phyloP scores from a whole-genome alignment of 2,797 vertebrate species.

The Vespertilio murinus region DNA sequence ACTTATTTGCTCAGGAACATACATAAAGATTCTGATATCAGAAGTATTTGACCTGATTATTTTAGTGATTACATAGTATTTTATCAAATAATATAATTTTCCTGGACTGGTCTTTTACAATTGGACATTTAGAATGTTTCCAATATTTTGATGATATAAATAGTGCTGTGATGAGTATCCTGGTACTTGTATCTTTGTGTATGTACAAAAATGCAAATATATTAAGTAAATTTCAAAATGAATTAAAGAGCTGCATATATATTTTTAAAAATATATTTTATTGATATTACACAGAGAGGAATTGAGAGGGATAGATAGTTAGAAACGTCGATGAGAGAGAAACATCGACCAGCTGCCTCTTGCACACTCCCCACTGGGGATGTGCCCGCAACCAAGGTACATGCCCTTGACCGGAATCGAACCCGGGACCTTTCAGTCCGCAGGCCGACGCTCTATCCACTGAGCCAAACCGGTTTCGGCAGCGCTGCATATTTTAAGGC shows the following conservation, averaged over 20 bases:
- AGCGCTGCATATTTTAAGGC: neutral
- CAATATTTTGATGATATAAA: constrained; percentile 24
- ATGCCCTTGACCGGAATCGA: too few species aligned
- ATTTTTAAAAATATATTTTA: too few species aligned
- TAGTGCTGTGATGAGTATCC: neutral
- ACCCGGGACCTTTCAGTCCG: too few species aligned
- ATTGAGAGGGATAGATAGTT: too few species aligned
- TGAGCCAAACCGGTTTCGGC: too few species aligned
- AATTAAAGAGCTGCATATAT: neutral
- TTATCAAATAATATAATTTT: neutral
- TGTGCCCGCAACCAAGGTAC: too few species aligned
- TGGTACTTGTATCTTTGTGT: neutral
- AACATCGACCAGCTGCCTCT: too few species aligned
- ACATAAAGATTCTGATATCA: neutral
- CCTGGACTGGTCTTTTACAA: neutral
- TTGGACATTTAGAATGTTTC: neutral
- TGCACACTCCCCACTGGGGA: too few species aligned
- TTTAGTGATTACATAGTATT: constrained; percentile 23
- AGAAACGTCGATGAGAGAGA: too few species aligned
- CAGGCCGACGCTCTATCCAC: too few species aligned
- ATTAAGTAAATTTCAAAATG: constrained; percentile 13
- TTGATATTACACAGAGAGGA: too few species aligned
- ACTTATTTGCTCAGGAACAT: constrained; percentile 5
- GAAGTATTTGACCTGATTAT: constrained; percentile 14
- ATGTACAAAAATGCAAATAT: neutral